Evolutionary conservation across 2,888 invertebrate genomes (phyloP).

Genomic region (Taphrorychus bicolor): DNA sequence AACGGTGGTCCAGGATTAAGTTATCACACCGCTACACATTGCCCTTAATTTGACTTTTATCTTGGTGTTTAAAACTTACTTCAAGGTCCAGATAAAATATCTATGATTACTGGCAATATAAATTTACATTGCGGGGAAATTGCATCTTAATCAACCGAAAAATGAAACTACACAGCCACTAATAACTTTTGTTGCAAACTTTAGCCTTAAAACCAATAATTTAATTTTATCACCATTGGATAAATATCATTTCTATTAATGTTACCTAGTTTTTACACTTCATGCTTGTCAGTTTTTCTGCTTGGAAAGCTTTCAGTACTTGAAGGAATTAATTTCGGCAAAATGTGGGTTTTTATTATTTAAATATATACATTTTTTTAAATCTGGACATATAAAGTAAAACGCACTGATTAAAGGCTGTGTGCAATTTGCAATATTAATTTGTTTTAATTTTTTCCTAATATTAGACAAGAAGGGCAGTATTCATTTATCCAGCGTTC

Average conservation of each 20-base stretch:
- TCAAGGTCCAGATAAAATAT: no score
- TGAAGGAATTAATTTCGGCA: not conserved
- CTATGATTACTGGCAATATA: not conserved
- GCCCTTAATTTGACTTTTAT: not conserved
- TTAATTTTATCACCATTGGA: not conserved
- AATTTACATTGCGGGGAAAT: not conserved
- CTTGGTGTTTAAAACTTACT: no score
- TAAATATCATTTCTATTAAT: slow-evolving; percentile 6
- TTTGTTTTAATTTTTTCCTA: no score
- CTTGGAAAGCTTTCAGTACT: slow-evolving; percentile 4
- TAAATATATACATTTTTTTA: no score
- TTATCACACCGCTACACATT: not conserved
- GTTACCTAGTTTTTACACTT: slow-evolving; percentile 10
- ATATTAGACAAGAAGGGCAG: no score
- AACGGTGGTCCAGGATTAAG: not conserved
- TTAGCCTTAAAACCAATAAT: not conserved
- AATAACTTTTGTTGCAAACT: not conserved
- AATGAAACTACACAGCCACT: not conserved
- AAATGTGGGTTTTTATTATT: no score
- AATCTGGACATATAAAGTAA: no score
- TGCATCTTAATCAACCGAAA: not conserved
- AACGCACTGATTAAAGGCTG: no score
- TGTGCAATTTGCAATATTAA: no score
- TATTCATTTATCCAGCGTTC: no score
- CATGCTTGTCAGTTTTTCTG: slow-evolving; percentile 8